Evolutionary conservation across 2,113 vertebrate species (phyloP).

Genomic region (Carollia perspicillata): DNA sequence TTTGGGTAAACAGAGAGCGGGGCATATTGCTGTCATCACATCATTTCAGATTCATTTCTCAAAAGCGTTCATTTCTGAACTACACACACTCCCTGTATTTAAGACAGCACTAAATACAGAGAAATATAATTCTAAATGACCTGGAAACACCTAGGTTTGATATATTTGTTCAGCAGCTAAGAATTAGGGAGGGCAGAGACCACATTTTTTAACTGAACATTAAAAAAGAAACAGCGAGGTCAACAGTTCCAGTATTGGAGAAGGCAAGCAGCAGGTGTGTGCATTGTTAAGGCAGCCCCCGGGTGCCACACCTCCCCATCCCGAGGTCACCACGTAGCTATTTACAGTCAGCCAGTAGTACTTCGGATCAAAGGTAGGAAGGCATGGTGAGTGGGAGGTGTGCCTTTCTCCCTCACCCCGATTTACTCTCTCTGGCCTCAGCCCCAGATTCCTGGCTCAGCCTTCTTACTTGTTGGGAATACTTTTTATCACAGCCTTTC

Average conservation of each 20-base stretch:
- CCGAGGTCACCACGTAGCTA: neutral
- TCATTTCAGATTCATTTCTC: constrained; percentile 7
- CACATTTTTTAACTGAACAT: neutral
- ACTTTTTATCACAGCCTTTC: neutral
- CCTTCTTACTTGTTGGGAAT: neutral
- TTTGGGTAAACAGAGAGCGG: neutral
- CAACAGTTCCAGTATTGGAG: neutral
- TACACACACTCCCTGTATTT: constrained; percentile 18
- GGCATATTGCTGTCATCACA: neutral
- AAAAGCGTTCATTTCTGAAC: constrained; percentile 36
- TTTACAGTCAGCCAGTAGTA: neutral
- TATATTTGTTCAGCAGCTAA: neutral
- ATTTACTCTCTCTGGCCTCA: neutral
- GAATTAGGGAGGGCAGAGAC: neutral
- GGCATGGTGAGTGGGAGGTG: neutral
- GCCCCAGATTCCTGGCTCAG: neutral
- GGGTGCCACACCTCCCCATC: neutral
- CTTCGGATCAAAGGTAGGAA: neutral
- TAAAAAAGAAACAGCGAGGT: neutral
- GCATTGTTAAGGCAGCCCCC: neutral
- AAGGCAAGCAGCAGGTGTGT: neutral
- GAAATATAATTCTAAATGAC: neutral
- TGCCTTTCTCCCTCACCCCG: neutral
- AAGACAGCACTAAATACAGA: neutral
- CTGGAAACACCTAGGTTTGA: constrained; percentile 62